Evolutionary conservation across 2,113 vertebrate species (phyloP).

Genomic region (Alaudala cheleensis): DNA sequence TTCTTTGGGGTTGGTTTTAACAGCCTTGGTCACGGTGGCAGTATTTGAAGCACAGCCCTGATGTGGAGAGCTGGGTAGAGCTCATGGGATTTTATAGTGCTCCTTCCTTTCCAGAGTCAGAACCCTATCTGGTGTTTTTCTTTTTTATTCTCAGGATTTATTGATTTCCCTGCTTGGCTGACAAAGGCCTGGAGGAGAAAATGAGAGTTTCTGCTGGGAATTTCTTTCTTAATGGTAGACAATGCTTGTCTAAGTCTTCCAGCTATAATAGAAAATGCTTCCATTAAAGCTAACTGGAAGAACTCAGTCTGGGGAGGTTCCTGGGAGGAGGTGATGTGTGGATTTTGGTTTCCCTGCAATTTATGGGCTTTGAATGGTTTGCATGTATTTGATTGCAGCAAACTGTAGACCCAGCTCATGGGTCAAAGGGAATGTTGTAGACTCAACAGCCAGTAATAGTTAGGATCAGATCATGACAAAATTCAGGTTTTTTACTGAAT

Average conservation of each 20-base stretch:
- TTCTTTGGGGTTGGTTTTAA: background rate
- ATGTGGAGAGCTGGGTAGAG: background rate
- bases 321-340: background rate
- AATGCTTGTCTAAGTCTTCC: background rate
- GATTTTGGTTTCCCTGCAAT: background rate
- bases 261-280: background rate
- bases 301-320: background rate
- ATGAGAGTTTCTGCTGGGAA: background rate
- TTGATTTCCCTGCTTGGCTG: conserved; percentile 8
- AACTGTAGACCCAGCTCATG: background rate
- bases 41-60: background rate
- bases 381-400: background rate
- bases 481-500: background rate
- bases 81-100: background rate
- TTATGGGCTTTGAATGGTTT: background rate
- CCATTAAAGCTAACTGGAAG: background rate
- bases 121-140: background rate
- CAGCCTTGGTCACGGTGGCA: background rate
- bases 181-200: background rate
- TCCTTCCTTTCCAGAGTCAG: background rate
- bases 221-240: background rate
- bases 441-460: background rate
- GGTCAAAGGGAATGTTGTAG: background rate
- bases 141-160: background rate
- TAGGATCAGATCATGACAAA: background rate